Percentiles rank a stretch among this genome's conserved stretches.
phyloP scores from a whole-genome alignment of 2,888 invertebrate species.

The Bombyx huttoni region DNA sequence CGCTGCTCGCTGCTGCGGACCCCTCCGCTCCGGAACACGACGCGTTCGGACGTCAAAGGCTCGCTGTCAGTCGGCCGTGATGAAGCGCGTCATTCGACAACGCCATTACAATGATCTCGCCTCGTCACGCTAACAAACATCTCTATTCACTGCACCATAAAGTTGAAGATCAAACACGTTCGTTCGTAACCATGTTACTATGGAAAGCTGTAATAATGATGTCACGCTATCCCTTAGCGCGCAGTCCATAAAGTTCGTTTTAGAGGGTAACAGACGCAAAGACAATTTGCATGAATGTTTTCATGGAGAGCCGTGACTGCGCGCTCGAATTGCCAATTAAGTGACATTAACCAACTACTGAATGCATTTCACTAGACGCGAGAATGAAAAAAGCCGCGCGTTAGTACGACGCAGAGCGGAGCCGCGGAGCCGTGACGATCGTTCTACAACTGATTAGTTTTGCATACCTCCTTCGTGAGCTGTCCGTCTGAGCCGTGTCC shows the following conservation, averaged over 20 bases:
- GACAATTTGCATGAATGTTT: neutral
- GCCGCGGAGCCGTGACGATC: neutral
- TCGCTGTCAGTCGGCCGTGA: conserved; percentile 1
- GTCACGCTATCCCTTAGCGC: neutral
- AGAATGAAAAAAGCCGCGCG: conserved; percentile 14
- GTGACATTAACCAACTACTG: conserved; percentile 24
- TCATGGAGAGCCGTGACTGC: conserved; percentile 23
- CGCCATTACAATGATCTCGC: neutral
- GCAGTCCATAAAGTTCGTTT: conserved; percentile 4
- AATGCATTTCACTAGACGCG: conserved; percentile 21
- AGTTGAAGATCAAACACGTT: neutral
- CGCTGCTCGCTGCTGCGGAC: neutral
- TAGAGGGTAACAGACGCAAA: neutral
- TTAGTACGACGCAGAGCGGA: conserved; percentile 1
- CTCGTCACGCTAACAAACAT: neutral
- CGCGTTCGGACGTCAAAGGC: neutral
- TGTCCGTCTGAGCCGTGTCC: neutral
- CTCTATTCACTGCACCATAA: neutral
- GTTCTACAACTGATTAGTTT: neutral
- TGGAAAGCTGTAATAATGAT: conserved; percentile 3
- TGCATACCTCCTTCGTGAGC: neutral
- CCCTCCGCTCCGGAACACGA: neutral
- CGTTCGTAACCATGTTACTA: neutral
- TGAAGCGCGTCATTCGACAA: conserved; percentile 1
- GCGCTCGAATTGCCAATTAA: conserved; percentile 35